These are phyloP conservation scores for Tragulus kanchil DNA, from an alignment of 2,113 vertebrate species.

Conservation along the genomic window DNA sequence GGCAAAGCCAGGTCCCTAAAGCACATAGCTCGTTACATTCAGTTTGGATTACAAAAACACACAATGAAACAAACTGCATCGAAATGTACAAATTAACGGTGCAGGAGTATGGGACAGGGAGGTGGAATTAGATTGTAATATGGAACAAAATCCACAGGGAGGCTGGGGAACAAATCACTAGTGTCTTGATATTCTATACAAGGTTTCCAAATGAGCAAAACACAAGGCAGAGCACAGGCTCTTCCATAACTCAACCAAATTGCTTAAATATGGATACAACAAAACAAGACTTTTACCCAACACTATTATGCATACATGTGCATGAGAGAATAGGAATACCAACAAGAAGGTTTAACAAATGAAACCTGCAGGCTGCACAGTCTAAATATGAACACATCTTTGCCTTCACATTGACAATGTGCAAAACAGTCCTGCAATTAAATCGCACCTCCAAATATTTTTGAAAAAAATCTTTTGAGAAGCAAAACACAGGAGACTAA, in stretches of 20 bases:
- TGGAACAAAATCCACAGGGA: constrained; percentile 87
- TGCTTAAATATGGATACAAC: constrained; percentile 80
- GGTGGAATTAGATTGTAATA: constrained; percentile 89
- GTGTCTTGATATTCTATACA: constrained; percentile 86
- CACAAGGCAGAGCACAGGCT: constrained; percentile 79
- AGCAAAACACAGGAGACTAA: constrained; percentile 78
- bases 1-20: constrained; percentile 89
- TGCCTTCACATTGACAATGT: constrained; percentile 73
- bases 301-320: constrained; percentile 70
- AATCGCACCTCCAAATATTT: constrained; percentile 80
- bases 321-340: constrained; percentile 69
- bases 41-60: constrained; percentile 92
- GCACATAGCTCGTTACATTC: constrained; percentile 90
- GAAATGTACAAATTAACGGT: constrained; percentile 91
- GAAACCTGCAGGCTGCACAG: constrained; percentile 69
- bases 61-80: constrained; percentile 90
- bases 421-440: constrained; percentile 84
- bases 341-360: constrained; percentile 80
- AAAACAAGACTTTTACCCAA: constrained; percentile 57
- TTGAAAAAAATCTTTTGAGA: constrained; percentile 71
- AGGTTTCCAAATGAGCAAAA: constrained; percentile 87
- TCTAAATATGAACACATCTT: constrained; percentile 68
- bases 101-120: constrained; percentile 85
- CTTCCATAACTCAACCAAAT: constrained; percentile 87
- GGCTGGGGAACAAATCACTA: constrained; percentile 86